These are phyloP conservation scores for Rhinophrynus dorsalis DNA, from an alignment of 2,797 vertebrate species.

Conservation along the genomic window DNA sequence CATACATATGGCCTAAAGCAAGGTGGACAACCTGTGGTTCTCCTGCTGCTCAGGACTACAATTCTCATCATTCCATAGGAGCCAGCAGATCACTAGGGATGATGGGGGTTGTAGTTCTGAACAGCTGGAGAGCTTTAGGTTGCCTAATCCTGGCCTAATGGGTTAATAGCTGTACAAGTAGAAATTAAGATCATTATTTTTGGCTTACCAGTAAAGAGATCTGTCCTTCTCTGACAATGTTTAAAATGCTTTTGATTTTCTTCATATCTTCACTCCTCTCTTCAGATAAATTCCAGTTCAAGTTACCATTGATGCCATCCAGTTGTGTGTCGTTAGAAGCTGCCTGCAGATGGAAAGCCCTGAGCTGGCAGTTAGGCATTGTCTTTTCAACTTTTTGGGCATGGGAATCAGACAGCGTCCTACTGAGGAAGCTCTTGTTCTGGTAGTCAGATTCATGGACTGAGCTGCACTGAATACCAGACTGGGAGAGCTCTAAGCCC, in stretches of 20 bases:
- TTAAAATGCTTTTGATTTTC: constrained; percentile 92
- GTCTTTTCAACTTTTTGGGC: constrained; percentile 68
- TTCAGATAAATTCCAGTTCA: constrained; percentile 67
- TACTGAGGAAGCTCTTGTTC: constrained; percentile 75
- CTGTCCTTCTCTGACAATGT: constrained; percentile 93
- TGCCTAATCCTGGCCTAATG: no score
- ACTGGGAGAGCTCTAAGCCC: constrained; percentile 68
- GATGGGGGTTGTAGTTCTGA: no score
- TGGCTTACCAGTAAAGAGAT: constrained; percentile 84
- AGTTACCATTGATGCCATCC: constrained; percentile 65
- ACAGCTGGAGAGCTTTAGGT: no score
- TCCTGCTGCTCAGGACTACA: no score
- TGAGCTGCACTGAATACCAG: constrained; percentile 68
- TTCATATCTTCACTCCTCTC: constrained; percentile 81
- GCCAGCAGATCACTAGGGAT: no score
- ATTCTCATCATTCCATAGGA: no score
- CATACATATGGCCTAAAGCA: no score
- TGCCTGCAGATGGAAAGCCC: constrained; percentile 71
- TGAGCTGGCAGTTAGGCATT: constrained; percentile 66
- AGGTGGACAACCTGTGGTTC: no score
- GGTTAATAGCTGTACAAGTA: no score
- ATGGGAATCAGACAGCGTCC: constrained; percentile 77
- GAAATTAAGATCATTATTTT: not conserved
- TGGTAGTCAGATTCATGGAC: constrained; percentile 74
- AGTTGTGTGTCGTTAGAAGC: constrained; percentile 61